phyloP scores from a whole-genome alignment of 2,888 invertebrate genomes.

The Pecten maximus region DNA sequence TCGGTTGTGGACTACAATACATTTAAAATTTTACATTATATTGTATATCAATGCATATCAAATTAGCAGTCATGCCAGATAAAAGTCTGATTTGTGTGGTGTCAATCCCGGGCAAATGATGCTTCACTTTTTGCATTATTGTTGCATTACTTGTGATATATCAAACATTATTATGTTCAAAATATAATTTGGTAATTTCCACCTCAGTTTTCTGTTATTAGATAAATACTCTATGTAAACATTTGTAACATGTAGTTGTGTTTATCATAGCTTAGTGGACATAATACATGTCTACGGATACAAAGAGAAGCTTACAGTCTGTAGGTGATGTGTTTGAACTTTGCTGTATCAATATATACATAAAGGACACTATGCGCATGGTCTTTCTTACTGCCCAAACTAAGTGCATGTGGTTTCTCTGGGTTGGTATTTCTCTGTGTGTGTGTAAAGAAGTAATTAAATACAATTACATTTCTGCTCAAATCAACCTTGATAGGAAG shows the following conservation, averaged over 20 bases:
- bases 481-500: not conserved
- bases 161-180: not conserved
- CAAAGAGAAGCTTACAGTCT: not conserved
- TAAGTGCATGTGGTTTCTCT: not conserved
- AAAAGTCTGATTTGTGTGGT: too few species aligned
- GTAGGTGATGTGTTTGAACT: not conserved
- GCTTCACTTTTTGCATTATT: too few species aligned
- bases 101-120: too few species aligned
- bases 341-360: not conserved
- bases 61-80: too few species aligned
- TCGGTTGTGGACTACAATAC: not conserved
- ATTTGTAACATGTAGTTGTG: not conserved
- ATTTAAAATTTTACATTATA: not conserved
- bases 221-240: not conserved
- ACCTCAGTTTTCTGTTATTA: not conserved
- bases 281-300: not conserved
- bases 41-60: too few species aligned
- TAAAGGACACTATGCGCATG: not conserved
- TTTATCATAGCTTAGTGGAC: not conserved
- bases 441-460: not conserved
- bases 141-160: too few species aligned
- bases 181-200: not conserved
- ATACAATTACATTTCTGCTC: not conserved
- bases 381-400: not conserved
- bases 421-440: not conserved